Conservation (phyloP, 2,888 invertebrate genomes). For the Halocaridina rubra region DNA sequence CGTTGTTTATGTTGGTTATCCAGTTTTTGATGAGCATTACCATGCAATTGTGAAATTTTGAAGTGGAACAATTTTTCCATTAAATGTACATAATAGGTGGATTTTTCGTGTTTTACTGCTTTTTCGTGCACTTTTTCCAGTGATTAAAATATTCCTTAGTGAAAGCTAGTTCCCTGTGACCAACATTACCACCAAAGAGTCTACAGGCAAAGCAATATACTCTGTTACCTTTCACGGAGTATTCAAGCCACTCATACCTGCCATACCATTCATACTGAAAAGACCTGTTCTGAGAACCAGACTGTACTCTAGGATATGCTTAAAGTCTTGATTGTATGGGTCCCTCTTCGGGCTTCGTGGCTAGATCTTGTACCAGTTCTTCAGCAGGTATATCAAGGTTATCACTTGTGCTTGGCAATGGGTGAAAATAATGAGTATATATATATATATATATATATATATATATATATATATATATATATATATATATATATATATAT, state of each 20-base stretch:
- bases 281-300: conserved; percentile 9
- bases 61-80: not conserved
- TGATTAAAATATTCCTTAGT: not conserved
- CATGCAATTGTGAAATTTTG: not conserved
- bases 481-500: too few relatives aligned
- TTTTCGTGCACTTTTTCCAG: not conserved
- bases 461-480: too few relatives aligned
- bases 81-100: not conserved
- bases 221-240: not conserved
- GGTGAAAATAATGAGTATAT: too few relatives aligned
- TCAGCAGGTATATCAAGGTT: too few relatives aligned
- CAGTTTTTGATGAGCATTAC: not conserved
- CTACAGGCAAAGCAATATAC: conserved; percentile 9
- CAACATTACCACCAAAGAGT: not conserved
- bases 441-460: too few relatives aligned
- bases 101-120: not conserved
- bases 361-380: too few relatives aligned
- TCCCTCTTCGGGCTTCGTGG: too few relatives aligned
- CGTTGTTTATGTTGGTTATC: not conserved
- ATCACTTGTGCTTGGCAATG: too few relatives aligned
- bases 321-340: too few relatives aligned
- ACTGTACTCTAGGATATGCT: conserved; percentile 9
- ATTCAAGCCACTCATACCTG: conserved; percentile 2
- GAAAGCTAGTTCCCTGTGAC: not conserved
- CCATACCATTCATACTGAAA: conserved; percentile 15